These are phyloP conservation scores for Sinelater perroti DNA, from an alignment of 2,888 invertebrate genomes.

Conservation along the genomic window DNA sequence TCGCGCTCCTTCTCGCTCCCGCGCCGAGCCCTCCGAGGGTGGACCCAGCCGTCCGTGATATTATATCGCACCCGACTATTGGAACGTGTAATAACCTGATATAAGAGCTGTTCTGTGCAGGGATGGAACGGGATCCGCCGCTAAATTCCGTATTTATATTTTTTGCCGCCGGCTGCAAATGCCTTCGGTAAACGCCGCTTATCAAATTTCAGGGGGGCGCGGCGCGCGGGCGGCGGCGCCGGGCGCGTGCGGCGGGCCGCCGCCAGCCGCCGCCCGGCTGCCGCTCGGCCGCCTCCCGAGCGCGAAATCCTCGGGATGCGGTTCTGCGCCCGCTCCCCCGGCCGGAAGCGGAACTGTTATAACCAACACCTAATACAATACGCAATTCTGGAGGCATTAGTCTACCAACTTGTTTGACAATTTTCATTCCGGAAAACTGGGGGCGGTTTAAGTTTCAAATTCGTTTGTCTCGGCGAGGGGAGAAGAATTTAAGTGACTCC, in stretches of 20 bases:
- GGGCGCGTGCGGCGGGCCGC: slow-evolving; percentile 1
- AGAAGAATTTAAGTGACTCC: too few relatives aligned
- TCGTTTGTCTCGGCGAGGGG: slow-evolving; percentile 15
- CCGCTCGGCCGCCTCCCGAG: slow-evolving; percentile 7
- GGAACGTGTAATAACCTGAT: slow-evolving; percentile 55
- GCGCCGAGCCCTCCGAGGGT: slow-evolving; percentile 38
- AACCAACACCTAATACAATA: slow-evolving; percentile 46
- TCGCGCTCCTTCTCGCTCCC: slow-evolving; percentile 33
- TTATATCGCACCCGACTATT: slow-evolving; percentile 56
- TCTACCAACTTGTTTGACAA: slow-evolving; percentile 45
- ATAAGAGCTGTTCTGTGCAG: slow-evolving; percentile 39
- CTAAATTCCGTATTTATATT: slow-evolving; percentile 33
- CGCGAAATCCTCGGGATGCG: slow-evolving; percentile 34
- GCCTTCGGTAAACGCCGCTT: slow-evolving; percentile 9
- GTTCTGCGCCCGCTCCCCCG: slow-evolving; percentile 37
- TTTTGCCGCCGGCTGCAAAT: slow-evolving; percentile 15
- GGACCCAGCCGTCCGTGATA: slow-evolving; percentile 53
- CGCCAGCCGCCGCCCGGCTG: slow-evolving; percentile 6
- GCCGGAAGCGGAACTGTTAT: slow-evolving; percentile 46
- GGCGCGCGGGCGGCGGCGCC: background rate
- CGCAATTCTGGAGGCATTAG: slow-evolving; percentile 43
- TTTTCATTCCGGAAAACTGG: slow-evolving; percentile 36
- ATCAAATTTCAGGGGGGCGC: slow-evolving; percentile 12
- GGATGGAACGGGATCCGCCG: slow-evolving; percentile 29
- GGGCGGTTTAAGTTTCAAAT: slow-evolving; percentile 34